A percentile compares a stretch with the other conserved stretches of the same genome.
Conservation (phyloP, 2,888 invertebrate genomes). For the Cryptosula pallasiana region DNA sequence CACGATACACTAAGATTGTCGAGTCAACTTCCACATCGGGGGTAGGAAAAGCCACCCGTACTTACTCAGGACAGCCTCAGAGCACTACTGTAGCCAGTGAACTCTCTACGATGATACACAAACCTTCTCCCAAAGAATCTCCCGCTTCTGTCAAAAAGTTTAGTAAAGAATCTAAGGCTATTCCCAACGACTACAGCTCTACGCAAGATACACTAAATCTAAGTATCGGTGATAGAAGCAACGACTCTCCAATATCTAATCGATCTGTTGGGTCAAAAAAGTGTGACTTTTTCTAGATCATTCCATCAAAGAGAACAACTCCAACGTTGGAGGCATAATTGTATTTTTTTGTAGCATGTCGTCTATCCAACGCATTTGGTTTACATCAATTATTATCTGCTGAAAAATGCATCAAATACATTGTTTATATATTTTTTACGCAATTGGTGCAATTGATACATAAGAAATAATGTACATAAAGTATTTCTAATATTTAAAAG, state of each 20-base stretch:
- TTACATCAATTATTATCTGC: too few species aligned
- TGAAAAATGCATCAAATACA: too few species aligned
- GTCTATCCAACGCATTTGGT: too few species aligned
- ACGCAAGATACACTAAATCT: background rate
- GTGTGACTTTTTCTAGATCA: conserved; percentile 17
- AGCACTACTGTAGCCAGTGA: background rate
- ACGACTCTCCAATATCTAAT: conserved; percentile 1
- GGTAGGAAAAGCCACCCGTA: background rate
- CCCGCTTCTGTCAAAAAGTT: background rate
- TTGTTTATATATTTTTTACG: too few species aligned
- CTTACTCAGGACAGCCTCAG: background rate
- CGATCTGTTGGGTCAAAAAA: background rate
- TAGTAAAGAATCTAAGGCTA: background rate
- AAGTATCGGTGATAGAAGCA: background rate
- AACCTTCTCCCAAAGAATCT: background rate
- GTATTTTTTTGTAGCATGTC: too few species aligned
- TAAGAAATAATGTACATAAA: too few species aligned
- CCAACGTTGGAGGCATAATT: too few species aligned
- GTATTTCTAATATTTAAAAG: too few species aligned
- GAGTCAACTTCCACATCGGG: background rate
- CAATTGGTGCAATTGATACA: too few species aligned
- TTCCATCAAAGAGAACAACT: too few species aligned
- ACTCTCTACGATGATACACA: background rate
- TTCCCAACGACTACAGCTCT: background rate
- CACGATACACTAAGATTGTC: background rate